A percentile compares a stretch with the other conserved stretches of the same genome.
phyloP scores from a whole-genome alignment of 1,140 invertebrate genomes.

The Drosophila sulfurigaster region DNA sequence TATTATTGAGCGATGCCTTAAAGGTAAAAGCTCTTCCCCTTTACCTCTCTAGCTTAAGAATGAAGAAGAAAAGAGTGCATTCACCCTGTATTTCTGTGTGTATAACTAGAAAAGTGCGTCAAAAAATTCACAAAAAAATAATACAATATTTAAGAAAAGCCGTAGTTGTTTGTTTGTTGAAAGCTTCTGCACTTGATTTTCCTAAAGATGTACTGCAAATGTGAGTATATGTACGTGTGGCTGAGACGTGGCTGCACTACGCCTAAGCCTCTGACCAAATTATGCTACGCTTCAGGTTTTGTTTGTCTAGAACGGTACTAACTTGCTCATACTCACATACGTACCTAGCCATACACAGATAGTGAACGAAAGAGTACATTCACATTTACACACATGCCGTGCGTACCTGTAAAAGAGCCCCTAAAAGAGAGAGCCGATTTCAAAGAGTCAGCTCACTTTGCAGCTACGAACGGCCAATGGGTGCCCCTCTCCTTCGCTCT shows the following conservation, averaged over 20 bases:
- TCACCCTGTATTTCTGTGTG: conserved; percentile 61
- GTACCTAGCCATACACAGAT: background rate
- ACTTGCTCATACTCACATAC: conserved; percentile 53
- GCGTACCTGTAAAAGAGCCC: conserved; percentile 40
- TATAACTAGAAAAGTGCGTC: conserved; percentile 59
- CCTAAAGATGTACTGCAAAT: background rate
- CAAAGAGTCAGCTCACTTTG: conserved; percentile 66
- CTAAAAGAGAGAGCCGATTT: conserved; percentile 28
- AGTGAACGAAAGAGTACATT: conserved; percentile 7
- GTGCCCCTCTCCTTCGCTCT: conserved; percentile 47
- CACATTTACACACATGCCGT: conserved; percentile 28
- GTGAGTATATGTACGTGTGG: conserved; percentile 26
- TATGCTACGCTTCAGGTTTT: conserved; percentile 78
- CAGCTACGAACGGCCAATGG: conserved; percentile 50
- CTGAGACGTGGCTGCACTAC: conserved; percentile 75
- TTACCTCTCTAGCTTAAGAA: conserved; percentile 11
- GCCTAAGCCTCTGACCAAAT: conserved; percentile 68
- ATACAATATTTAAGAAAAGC: conserved; percentile 55
- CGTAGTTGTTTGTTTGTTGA: conserved; percentile 42
- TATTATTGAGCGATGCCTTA: conserved; percentile 48
- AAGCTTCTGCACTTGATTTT: conserved; percentile 10
- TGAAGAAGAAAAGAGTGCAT: conserved; percentile 71
- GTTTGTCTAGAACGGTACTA: conserved; percentile 81
- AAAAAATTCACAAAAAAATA: conserved; percentile 44
- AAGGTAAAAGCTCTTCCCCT: conserved; percentile 46